A percentile compares a stretch with the other conserved stretches of the same genome.
These are phyloP conservation scores for Tenthredo amoena DNA, from an alignment of 2,888 invertebrate species.

Conservation along the genomic window DNA sequence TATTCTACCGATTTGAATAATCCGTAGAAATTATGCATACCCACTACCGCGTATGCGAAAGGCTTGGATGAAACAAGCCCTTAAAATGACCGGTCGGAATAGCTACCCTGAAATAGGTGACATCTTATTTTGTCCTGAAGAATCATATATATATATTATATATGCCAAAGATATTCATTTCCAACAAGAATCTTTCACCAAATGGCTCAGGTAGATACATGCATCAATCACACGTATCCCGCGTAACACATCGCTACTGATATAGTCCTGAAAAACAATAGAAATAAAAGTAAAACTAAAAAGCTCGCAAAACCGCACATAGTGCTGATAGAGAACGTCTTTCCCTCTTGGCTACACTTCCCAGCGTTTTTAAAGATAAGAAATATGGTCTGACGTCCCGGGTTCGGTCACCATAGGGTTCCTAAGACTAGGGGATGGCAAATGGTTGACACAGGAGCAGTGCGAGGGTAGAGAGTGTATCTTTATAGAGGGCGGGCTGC, in stretches of 20 bases:
- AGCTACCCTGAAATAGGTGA: background rate
- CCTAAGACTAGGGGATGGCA: slow-evolving; percentile 21
- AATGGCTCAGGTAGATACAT: background rate
- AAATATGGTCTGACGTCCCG: slow-evolving; percentile 39
- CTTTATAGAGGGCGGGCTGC: slow-evolving; percentile 40
- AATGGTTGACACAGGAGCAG: slow-evolving; percentile 41
- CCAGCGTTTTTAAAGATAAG: slow-evolving; percentile 46
- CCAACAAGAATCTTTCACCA: background rate
- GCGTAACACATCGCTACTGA: background rate
- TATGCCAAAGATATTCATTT: background rate
- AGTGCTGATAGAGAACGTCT: slow-evolving; percentile 1
- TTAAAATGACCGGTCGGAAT: background rate
- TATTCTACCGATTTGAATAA: slow-evolving; percentile 30
- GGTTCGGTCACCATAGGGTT: slow-evolving; percentile 44
- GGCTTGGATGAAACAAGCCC: background rate
- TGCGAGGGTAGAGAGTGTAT: slow-evolving; percentile 27
- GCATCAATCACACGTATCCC: background rate
- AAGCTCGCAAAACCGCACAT: slow-evolving; percentile 5
- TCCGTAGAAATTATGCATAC: slow-evolving; percentile 35
- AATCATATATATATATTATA: no score
- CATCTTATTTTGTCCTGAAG: background rate
- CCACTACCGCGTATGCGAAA: background rate
- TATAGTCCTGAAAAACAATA: background rate
- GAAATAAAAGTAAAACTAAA: background rate
- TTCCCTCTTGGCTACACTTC: slow-evolving; percentile 39